These are phyloP conservation scores for Eristalinus sepulchralis DNA, from an alignment of 2,888 invertebrate genomes.

Conservation along the genomic window DNA sequence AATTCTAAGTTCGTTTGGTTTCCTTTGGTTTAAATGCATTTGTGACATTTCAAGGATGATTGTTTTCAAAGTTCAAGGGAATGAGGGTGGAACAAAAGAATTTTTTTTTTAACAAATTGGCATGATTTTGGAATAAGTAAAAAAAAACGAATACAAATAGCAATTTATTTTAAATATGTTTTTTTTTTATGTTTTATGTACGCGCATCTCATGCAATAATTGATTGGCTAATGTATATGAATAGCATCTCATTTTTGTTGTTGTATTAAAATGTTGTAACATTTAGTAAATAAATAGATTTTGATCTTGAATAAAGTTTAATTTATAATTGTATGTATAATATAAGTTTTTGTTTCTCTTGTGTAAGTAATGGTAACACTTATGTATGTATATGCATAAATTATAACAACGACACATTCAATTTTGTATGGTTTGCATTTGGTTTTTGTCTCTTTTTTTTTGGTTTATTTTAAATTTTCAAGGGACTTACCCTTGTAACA, in stretches of 20 bases:
- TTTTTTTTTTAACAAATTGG: background rate
- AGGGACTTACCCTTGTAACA: slow-evolving; percentile 74
- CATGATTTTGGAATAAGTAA: background rate
- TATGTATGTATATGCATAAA: slow-evolving; percentile 55
- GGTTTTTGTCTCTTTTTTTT: slow-evolving; percentile 45
- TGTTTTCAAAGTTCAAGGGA: slow-evolving; percentile 32
- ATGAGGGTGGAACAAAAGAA: background rate
- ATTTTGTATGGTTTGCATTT: slow-evolving; percentile 30
- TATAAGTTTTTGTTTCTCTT: background rate
- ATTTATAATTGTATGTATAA: slow-evolving; percentile 7
- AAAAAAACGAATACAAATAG: slow-evolving; percentile 45
- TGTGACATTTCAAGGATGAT: slow-evolving; percentile 39
- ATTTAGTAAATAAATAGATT: slow-evolving; percentile 59
- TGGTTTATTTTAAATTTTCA: slow-evolving; percentile 67
- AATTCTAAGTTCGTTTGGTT: slow-evolving; percentile 8
- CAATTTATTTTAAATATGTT: slow-evolving; percentile 33
- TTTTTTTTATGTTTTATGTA: slow-evolving; percentile 28
- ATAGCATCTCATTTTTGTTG: slow-evolving; percentile 26
- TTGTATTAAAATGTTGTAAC: slow-evolving; percentile 29
- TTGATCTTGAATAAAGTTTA: slow-evolving; percentile 42
- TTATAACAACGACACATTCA: slow-evolving; percentile 73
- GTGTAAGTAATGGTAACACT: slow-evolving; percentile 45
- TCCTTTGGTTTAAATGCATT: slow-evolving; percentile 32
- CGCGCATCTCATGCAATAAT: slow-evolving; percentile 58
- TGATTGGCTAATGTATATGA: slow-evolving; percentile 55